Evolutionary conservation across 2,888 invertebrate genomes (phyloP), one percentile per base, ranked within the genome.

Genomic region (Diarsia dahlii): DNA sequence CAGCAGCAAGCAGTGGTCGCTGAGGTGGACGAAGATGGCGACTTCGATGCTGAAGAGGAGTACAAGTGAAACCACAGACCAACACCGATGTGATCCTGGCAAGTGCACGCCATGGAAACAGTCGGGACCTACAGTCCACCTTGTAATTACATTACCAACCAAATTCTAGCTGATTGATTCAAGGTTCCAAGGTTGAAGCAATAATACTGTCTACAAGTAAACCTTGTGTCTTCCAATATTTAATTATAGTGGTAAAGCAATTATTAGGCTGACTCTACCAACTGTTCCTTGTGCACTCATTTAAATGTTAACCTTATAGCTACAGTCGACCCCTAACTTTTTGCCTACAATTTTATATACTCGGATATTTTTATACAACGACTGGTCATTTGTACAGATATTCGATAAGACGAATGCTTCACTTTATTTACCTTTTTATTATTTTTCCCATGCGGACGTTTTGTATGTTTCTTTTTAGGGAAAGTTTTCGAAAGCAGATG

Each of bases 1-100:
- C 82, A 81, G 13, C 89, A 71, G 46, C 83, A 78, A 62, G 80
- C 81, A 50, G 80, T 85, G 23, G 81, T 82, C 8, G 76, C 86
- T 0, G 97, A 97, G 84, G 96, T 96, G 23, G 97, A 97, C 85
- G 97, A 97, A 78, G 97, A 97, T 71, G 97, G 97, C 65, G 97
- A 97, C 70, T 97, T 97, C 74, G 97, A 97, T 77, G 97, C 96
- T 28, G 98, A 97, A 52, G 98, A 97, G 81, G 97, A 97, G 88
- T 97, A 97, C 91, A 97, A 97, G 91, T 94, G 94, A 94, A 89
- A 28, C 66, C 13, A n/a, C 68, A 28, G 68, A 23, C 71, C 69
- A 58, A 71, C 76, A 68, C 71, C 76, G 75, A 65, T 80, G 85
- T 80, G 81, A 82, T 78, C 84, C 77, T 82, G 88, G 86, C 83